Base-by-base conservation (phyloP, 2,888 invertebrate genomes). In the Drosophila niveifrons region DNA sequence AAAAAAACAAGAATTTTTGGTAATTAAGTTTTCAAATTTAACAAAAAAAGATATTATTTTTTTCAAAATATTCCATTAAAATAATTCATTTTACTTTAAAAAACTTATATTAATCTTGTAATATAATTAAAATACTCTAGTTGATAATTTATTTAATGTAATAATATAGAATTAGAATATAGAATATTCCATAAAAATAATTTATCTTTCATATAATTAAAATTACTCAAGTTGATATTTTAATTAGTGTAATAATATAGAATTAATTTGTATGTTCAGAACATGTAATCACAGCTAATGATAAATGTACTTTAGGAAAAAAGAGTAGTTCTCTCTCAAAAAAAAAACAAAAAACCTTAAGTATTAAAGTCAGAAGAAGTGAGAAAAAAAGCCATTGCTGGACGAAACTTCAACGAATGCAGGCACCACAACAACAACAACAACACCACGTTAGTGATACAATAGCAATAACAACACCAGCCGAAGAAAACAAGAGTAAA, bases 401-500 rank as follows among this genome's bases (percentile, higher is more conserved):
- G 52, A 53, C 44, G 50, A 51, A 41, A 29, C 17, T 50, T 4
- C 10, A 43, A 31, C 46, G 8, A 43, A 50, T 18, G 46, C 70
- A 65, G 34, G 17, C n/a, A 15, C 56, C 39, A 43, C 10, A 15
- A 51, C 50, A 62, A 46, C 46, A 47, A 44, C 18, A n/a, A 6
- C 6, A 34, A 15, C 56, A 43, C 36, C 10, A 13, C 50, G n/a
- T n/a, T 47, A 59, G n/a, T n/a, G n/a, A n/a, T n/a, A 44, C 48
- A 46, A 39, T 18, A n/a, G 3, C 6, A 18, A n/a, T n/a, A 1
- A 36, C 29, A 15, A 15, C 36, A 57, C 34, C 9, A 28, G 44
- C 11, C 9, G 44, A 46, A 39, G 36, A 43, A 69, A 50, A n/a
- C 18, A 57, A 44, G 18, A 48, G 61, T 48, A 41, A 57, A 63